Evolutionary conservation across 2,113 vertebrate genomes (phyloP), one percentile per base, ranked within the genome.

Genomic region (Marmota flaviventris): DNA sequence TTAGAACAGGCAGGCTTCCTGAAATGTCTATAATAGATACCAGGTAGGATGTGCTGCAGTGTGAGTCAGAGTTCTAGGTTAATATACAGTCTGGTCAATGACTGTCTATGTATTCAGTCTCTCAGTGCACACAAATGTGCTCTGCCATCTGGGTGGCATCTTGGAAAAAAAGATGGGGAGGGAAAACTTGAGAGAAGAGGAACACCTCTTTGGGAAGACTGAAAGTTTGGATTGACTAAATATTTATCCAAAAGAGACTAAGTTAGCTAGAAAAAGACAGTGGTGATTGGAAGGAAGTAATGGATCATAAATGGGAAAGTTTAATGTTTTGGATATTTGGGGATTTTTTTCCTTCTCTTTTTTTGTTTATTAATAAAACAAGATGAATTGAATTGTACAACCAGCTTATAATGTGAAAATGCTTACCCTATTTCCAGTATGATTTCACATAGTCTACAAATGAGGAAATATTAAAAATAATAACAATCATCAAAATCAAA

Each of bases 381-480:
- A 65, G 58, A 56, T 18, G 25, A 76, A 86, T 34, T 37, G 79
- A 7, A 56, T 53, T 84, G 65, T 25, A 10, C 32, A 48, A 45
- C 11, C 12, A 34, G 24, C 37, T 32, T 24, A 5, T 4, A 9
- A 61, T 72, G 20, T 27, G 22, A 17, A 91, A 37, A 82, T 39
- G 85, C 89, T 77, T 34, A 87, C 34, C 27, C 22, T 53, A 8
- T 79, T 67, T 16, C n/a, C 53, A 29, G 42, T 48, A 83, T 48
- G 70, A 34, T 39, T 82, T 45, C 4, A 61, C 14, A 29, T 17
- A 65, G 53, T 83, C 85, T 81, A 39, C 24, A 69, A 92, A 58
- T 53, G 53, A 89, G 16, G 75, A 85, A 91, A 51, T 69, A 70
- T 88, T 84, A 14, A 84, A 81, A 86, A 84, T 39, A 69, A 87